A percentile compares a stretch with the other conserved stretches of the same genome.
Evolutionary conservation across 2,888 invertebrate species (phyloP).

Genomic region (Sinotaia quadrata): DNA sequence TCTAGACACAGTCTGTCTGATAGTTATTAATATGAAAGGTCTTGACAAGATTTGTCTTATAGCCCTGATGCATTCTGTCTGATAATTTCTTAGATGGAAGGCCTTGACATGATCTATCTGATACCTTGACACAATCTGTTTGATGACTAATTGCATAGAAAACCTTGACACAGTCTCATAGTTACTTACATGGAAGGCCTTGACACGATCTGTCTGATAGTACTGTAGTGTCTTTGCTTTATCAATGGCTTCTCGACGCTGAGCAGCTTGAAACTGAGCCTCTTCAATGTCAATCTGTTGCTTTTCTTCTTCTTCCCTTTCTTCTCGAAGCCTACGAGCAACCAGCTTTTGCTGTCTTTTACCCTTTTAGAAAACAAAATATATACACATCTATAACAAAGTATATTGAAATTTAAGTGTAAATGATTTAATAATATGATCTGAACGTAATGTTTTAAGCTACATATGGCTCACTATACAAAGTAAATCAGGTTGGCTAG

Average conservation of each 20-base stretch:
- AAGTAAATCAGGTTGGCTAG: too few relatives aligned
- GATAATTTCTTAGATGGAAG: constrained; percentile 68
- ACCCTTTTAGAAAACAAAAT: constrained; percentile 58
- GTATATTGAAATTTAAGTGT: not conserved
- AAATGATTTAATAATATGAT: too few relatives aligned
- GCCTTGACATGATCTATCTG: constrained; percentile 72
- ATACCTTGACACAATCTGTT: too few relatives aligned
- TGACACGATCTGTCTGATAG: constrained; percentile 72
- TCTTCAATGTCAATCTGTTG: constrained; percentile 69
- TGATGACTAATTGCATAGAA: too few relatives aligned
- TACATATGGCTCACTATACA: too few relatives aligned
- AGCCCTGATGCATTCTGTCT: too few relatives aligned
- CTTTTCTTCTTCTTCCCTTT: constrained; percentile 70
- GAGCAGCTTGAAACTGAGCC: constrained; percentile 69
- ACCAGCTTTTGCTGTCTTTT: constrained; percentile 70
- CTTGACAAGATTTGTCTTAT: too few relatives aligned
- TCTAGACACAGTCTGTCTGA: too few relatives aligned
- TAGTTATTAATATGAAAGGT: too few relatives aligned
- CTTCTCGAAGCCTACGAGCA: constrained; percentile 66
- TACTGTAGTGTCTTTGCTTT: constrained; percentile 72
- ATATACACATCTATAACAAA: too few relatives aligned
- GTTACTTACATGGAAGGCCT: constrained; percentile 70
- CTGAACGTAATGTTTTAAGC: too few relatives aligned
- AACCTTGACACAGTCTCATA: not conserved
- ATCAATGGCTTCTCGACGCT: constrained; percentile 70